Percentiles rank a stretch among this genome's conserved stretches.
Conservation (phyloP, 2,797 vertebrate species). For the Melanotaenia parkinsoni region DNA sequence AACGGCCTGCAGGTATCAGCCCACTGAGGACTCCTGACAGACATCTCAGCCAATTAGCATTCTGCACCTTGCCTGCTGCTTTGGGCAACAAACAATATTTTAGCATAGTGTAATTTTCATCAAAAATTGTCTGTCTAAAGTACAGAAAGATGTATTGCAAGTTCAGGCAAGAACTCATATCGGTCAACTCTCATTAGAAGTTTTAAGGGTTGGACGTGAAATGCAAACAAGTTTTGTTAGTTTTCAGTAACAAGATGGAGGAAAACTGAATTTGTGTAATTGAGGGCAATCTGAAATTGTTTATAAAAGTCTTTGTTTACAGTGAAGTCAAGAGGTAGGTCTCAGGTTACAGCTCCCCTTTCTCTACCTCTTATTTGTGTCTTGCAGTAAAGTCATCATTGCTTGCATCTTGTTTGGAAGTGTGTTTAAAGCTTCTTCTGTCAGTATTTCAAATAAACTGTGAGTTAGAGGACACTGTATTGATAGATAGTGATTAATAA, state of each 20-base stretch:
- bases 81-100: conserved; percentile 57
- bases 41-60: conserved; percentile 73
- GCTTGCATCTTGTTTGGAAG: not conserved
- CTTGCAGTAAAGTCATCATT: not conserved
- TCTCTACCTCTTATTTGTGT: not conserved
- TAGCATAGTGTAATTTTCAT: conserved; percentile 37
- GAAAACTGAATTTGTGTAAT: not conserved
- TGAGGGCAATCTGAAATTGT: not conserved
- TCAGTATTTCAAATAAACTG: not conserved
- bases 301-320: not conserved
- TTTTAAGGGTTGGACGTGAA: not conserved
- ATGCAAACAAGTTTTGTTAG: not conserved
- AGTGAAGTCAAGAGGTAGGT: not conserved
- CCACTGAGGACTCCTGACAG: conserved; percentile 66
- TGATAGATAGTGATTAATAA: not conserved
- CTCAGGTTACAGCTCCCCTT: not conserved
- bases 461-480: not conserved
- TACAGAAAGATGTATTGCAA: conserved; percentile 27
- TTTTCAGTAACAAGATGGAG: not conserved
- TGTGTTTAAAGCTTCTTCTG: not conserved
- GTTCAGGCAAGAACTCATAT: conserved; percentile 12
- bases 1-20: conserved; percentile 49
- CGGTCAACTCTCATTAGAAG: not conserved
- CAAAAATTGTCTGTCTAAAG: conserved; percentile 31
- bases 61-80: conserved; percentile 52